Percentiles rank a stretch among this genome's conserved stretches.
These are phyloP conservation scores for Coleophora deauratella DNA, from an alignment of 2,888 invertebrate genomes.

Conservation along the genomic window DNA sequence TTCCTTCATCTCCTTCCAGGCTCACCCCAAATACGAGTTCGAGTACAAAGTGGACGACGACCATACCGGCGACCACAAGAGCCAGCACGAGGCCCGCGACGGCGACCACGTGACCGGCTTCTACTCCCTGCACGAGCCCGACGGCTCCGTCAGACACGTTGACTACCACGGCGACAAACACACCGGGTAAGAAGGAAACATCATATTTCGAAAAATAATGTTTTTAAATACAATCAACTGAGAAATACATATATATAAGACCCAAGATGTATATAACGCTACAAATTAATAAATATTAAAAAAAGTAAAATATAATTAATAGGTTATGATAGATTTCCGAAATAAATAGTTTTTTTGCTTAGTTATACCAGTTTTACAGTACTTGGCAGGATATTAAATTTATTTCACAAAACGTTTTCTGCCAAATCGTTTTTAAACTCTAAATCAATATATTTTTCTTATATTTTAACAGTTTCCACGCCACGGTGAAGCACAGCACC, in stretches of 20 bases:
- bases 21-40: slow-evolving; percentile 71
- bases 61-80: slow-evolving; percentile 72
- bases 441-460: background rate
- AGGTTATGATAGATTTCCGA: too few species aligned
- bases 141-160: slow-evolving; percentile 70
- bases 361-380: too few species aligned
- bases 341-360: too few species aligned
- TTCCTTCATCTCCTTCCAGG: slow-evolving; percentile 21
- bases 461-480: slow-evolving; percentile 7
- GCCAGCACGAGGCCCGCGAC: slow-evolving; percentile 65
- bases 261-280: too few species aligned
- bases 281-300: too few species aligned
- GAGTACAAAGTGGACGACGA: slow-evolving; percentile 68
- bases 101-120: slow-evolving; percentile 73
- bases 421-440: too few species aligned
- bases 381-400: too few species aligned
- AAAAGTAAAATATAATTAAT: too few species aligned
- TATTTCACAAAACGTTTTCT: too few species aligned
- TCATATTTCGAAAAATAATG: too few species aligned
- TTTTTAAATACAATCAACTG: too few species aligned
- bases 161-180: slow-evolving; percentile 69
- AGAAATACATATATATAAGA: too few species aligned
- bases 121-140: slow-evolving; percentile 73
- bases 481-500: slow-evolving; percentile 8
- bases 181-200: slow-evolving; percentile 55